A percentile compares a stretch with the other conserved stretches of the same genome.
phyloP scores from a whole-genome alignment of 2,797 vertebrate species.

The Falco peregrinus region DNA sequence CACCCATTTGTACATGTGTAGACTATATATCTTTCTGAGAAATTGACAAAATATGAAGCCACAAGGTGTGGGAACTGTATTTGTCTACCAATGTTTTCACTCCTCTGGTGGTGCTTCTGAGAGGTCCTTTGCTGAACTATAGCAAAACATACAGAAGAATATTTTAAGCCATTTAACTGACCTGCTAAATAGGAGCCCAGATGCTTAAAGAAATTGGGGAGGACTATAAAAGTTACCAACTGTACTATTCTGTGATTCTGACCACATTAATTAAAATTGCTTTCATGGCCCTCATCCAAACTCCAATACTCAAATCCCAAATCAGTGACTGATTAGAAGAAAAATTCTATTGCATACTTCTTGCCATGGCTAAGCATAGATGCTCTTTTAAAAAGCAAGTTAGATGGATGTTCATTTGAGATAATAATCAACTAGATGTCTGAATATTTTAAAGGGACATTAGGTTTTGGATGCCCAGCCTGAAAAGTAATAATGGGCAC shows the following conservation, averaged over 20 bases:
- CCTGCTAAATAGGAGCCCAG: not conserved
- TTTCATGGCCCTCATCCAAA: not conserved
- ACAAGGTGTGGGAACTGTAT: not conserved
- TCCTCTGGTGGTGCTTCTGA: not conserved
- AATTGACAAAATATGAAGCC: not conserved
- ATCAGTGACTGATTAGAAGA: not conserved
- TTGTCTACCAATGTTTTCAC: not conserved
- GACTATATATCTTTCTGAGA: not conserved
- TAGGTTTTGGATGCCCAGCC: not conserved
- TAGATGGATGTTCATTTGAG: not conserved
- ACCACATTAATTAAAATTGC: not conserved
- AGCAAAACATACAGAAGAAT: not conserved
- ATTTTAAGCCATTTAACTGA: not conserved
- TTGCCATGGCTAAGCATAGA: not conserved
- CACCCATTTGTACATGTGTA: not conserved
- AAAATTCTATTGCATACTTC: not conserved
- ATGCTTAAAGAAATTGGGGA: not conserved
- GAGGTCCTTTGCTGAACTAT: not conserved
- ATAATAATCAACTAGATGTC: not conserved
- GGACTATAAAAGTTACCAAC: not conserved
- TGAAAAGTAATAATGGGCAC: not conserved
- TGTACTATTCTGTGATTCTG: not conserved
- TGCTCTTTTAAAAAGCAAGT: not conserved
- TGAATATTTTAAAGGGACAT: not conserved
- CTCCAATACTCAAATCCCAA: not conserved